Percentiles rank a stretch among this genome's conserved stretches.
phyloP scores from a whole-genome alignment of 2,113 vertebrate species.

The Carassius auratus region DNA sequence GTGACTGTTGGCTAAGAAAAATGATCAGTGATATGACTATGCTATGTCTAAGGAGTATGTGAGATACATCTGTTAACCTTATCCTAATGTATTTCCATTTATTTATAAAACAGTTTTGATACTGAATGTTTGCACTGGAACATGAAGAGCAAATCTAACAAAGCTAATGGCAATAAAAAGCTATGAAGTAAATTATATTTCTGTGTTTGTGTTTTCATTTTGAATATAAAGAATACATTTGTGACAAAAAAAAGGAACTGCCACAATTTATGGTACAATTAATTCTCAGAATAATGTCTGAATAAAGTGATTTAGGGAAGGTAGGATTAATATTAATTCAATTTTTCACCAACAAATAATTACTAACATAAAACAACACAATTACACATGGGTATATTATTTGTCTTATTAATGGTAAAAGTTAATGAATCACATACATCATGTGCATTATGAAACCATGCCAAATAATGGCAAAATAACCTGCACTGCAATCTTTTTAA shows the following conservation, averaged over 20 bases:
- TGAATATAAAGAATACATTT: neutral
- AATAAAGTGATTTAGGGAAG: too few relatives aligned
- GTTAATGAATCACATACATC: too few relatives aligned
- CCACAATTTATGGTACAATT: neutral
- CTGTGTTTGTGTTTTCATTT: neutral
- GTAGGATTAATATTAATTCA: neutral
- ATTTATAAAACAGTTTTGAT: slow-evolving; percentile 1
- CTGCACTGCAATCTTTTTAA: too few relatives aligned
- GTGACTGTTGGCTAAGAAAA: too few relatives aligned
- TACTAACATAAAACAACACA: neutral
- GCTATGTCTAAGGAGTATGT: neutral
- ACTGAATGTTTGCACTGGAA: neutral
- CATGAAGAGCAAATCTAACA: slow-evolving; percentile 2
- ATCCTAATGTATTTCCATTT: neutral
- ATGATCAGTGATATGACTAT: too few relatives aligned
- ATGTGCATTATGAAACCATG: too few relatives aligned
- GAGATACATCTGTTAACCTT: neutral
- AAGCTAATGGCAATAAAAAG: neutral
- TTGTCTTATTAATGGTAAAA: neutral
- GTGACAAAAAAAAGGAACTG: neutral
- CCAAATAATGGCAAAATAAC: too few relatives aligned
- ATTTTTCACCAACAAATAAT: neutral
- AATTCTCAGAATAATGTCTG: too few relatives aligned
- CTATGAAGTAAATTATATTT: slow-evolving; percentile 1
- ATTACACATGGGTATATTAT: neutral